phyloP scores from a whole-genome alignment of 2,113 vertebrate genomes.

The Caloenas nicobarica region DNA sequence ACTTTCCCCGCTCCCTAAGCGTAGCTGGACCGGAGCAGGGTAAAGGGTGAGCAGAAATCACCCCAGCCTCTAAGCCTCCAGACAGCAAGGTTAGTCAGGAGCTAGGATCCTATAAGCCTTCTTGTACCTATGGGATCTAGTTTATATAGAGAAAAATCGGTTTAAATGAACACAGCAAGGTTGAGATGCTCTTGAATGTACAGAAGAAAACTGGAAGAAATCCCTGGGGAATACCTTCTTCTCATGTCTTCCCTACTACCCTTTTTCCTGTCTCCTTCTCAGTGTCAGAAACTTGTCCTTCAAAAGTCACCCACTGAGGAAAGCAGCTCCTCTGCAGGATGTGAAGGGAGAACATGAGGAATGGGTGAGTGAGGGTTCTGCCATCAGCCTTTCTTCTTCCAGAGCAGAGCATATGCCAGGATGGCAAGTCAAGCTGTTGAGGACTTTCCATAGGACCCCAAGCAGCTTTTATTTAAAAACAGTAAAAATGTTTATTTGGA shows the following conservation, averaged over 20 bases:
- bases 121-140: not conserved
- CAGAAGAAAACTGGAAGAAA: not conserved
- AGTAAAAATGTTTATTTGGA: not conserved
- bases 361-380: not conserved
- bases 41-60: not conserved
- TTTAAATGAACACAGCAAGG: not conserved
- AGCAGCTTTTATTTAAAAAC: constrained; percentile 13
- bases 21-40: not conserved
- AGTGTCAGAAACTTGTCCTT: not conserved
- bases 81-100: not conserved
- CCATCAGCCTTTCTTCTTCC: not conserved
- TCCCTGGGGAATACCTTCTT: not conserved
- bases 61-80: not conserved
- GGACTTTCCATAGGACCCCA: not conserved
- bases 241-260: not conserved
- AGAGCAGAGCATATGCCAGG: not conserved
- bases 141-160: not conserved
- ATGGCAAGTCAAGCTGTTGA: not conserved
- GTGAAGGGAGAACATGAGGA: not conserved
- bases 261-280: not conserved
- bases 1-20: not conserved
- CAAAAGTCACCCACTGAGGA: constrained; percentile 2
- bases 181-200: not conserved
- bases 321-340: constrained; percentile 16
- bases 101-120: not conserved